Percentiles rank a stretch among this genome's conserved stretches.
Evolutionary conservation across 1,140 invertebrate genomes (phyloP).

Genomic region (Panulirus ornatus): DNA sequence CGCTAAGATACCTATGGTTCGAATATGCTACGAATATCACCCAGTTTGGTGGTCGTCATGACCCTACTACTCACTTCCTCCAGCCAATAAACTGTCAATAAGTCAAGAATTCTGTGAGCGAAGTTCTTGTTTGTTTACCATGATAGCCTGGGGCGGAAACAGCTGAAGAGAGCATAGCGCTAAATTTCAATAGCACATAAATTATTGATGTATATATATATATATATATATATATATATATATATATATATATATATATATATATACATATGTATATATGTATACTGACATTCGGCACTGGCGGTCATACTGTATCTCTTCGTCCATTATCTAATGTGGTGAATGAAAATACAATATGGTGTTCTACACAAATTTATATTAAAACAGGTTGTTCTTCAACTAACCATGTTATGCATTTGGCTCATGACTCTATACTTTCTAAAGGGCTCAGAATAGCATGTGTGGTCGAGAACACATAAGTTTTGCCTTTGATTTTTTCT

Average conservation of each 20-base stretch:
- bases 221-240: conserved; percentile 19
- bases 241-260: background rate
- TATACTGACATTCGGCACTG: background rate
- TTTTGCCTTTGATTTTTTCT: too few species aligned
- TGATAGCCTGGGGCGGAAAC: conserved; percentile 28
- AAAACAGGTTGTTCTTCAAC: background rate
- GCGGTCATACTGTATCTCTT: background rate
- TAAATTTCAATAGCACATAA: too few species aligned
- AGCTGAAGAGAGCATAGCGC: background rate
- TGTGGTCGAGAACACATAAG: too few species aligned
- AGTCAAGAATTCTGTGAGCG: background rate
- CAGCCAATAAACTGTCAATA: background rate
- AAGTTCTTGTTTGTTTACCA: conserved; percentile 36
- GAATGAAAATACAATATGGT: too few species aligned
- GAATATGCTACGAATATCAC: background rate
- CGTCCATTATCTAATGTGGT: too few species aligned
- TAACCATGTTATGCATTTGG: background rate
- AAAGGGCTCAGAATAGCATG: too few species aligned
- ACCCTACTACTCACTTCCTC: background rate
- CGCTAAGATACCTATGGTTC: too few species aligned
- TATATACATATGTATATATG: background rate
- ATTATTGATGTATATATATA: too few species aligned
- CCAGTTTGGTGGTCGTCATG: background rate
- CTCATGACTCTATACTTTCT: background rate
- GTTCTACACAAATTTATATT: too few species aligned